Conservation (phyloP, 2,888 invertebrate species). For the Cephus nigrinus region DNA sequence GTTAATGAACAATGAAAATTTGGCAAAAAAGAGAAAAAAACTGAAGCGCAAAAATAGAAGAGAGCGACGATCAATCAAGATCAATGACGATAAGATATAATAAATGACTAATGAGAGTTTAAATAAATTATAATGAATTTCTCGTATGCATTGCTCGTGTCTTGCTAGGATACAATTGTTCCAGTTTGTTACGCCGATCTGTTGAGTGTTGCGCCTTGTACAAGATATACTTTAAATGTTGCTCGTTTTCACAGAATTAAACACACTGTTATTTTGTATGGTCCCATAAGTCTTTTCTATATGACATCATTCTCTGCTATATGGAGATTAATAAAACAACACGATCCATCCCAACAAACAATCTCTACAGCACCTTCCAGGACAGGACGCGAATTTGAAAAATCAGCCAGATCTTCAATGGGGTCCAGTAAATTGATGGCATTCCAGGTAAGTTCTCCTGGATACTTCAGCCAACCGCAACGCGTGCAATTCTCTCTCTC, state of each 20-base stretch:
- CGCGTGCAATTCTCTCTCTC: conserved; percentile 21
- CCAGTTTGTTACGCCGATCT: conserved; percentile 51
- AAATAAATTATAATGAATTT: conserved; percentile 23
- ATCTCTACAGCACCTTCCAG: not conserved
- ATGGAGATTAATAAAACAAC: conserved; percentile 49
- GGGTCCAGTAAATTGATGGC: not conserved
- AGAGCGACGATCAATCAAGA: not conserved
- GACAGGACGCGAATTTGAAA: not conserved
- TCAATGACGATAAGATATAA: not conserved
- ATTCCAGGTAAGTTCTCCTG: not conserved
- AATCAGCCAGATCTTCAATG: not conserved
- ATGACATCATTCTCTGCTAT: conserved; percentile 46
- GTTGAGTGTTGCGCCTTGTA: conserved; percentile 45
- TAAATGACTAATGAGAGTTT: conserved; percentile 20
- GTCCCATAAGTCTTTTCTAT: conserved; percentile 60
- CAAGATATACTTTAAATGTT: conserved; percentile 47
- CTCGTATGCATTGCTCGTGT: conserved; percentile 33
- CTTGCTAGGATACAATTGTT: conserved; percentile 53
- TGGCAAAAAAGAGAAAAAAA: not conserved
- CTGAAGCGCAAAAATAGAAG: not conserved
- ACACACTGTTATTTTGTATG: conserved; percentile 64
- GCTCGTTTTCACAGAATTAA: conserved; percentile 56
- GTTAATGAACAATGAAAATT: not conserved
- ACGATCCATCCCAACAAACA: conserved; percentile 10
- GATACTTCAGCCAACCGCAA: not conserved